These are phyloP conservation scores for Suillia variegata DNA, from an alignment of 2,888 invertebrate genomes.

Conservation along the genomic window DNA sequence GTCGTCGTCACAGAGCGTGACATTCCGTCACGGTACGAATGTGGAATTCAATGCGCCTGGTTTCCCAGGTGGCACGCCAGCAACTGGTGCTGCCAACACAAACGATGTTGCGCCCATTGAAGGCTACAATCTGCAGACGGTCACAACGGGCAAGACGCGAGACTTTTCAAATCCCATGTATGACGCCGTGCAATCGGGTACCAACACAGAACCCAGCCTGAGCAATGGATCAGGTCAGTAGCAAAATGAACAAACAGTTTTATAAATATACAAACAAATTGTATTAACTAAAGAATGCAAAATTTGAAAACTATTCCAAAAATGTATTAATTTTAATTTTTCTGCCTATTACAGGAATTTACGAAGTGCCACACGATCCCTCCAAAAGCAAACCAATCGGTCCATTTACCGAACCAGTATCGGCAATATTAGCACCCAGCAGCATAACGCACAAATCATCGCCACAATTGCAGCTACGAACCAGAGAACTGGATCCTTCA, in stretches of 20 bases:
- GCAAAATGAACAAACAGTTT: neutral
- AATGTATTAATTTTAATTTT: neutral
- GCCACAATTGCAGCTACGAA: slow-evolving; percentile 74
- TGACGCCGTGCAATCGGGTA: slow-evolving; percentile 79
- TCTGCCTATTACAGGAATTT: slow-evolving; percentile 67
- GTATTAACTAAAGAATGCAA: neutral
- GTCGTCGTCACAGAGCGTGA: slow-evolving; percentile 87
- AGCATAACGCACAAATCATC: slow-evolving; percentile 81
- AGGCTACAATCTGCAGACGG: slow-evolving; percentile 80
- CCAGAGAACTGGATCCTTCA: slow-evolving; percentile 80
- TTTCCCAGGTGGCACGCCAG: slow-evolving; percentile 59
- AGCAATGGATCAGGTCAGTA: slow-evolving; percentile 67
- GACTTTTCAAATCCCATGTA: slow-evolving; percentile 99
- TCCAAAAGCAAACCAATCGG: slow-evolving; percentile 68
- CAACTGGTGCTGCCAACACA: slow-evolving; percentile 41
- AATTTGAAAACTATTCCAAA: no score
- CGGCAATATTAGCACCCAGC: slow-evolving; percentile 80
- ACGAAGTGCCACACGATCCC: slow-evolving; percentile 80
- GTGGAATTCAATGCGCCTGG: slow-evolving; percentile 80
- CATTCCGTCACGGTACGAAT: slow-evolving; percentile 91
- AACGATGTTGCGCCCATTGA: slow-evolving; percentile 67
- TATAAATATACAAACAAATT: neutral
- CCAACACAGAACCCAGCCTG: slow-evolving; percentile 64
- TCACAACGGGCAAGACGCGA: slow-evolving; percentile 73
- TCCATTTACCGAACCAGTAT: slow-evolving; percentile 67